Conservation (phyloP, 2,113 vertebrate genomes). For the Theropithecus gelada region DNA sequence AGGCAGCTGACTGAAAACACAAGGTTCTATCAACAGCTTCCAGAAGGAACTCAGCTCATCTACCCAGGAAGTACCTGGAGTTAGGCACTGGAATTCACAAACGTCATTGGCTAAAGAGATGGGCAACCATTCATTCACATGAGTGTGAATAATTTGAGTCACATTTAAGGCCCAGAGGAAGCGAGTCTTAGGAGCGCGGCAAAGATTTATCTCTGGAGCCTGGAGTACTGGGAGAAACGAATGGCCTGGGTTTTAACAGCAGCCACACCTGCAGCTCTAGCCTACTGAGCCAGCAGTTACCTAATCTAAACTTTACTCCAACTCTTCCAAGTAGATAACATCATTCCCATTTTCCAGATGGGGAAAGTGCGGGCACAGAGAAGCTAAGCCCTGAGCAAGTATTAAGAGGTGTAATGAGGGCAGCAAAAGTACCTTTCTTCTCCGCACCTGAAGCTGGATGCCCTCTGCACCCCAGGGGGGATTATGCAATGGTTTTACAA, state of each 20-base stretch:
- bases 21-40: neutral
- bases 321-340: neutral
- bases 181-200: neutral
- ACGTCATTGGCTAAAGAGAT: neutral
- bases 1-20: neutral
- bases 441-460: neutral
- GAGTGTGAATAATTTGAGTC: neutral
- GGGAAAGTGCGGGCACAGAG: neutral
- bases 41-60: neutral
- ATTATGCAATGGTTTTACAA: neutral
- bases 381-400: neutral
- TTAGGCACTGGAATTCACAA: neutral
- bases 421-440: neutral
- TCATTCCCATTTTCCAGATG: neutral
- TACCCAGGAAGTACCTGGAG: neutral
- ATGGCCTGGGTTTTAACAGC: neutral
- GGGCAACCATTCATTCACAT: neutral
- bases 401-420: neutral
- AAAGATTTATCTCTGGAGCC: neutral
- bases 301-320: neutral
- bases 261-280: neutral
- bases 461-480: neutral
- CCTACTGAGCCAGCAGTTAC: neutral
- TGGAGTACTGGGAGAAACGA: neutral
- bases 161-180: neutral